phyloP scores from a whole-genome alignment of 1,140 invertebrate genomes.

The Macrosteles quadrilineatus region DNA sequence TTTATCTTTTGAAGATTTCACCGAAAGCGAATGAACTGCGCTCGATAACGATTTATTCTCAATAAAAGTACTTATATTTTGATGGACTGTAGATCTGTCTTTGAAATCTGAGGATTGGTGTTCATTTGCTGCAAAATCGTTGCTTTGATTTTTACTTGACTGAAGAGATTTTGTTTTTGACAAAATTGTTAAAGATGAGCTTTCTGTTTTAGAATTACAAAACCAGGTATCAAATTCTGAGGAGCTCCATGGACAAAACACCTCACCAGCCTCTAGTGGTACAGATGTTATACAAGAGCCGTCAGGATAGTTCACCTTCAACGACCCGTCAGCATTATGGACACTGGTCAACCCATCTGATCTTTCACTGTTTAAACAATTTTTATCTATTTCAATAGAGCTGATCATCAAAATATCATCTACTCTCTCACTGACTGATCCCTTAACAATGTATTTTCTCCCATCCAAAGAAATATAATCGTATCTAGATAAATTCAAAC shows the following conservation, averaged over 20 bases:
- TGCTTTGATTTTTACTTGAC: too few species aligned
- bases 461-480: neutral
- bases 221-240: neutral
- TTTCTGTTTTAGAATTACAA: neutral
- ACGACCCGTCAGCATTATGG: neutral
- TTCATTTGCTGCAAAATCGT: too few species aligned
- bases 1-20: neutral
- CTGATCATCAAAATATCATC: neutral
- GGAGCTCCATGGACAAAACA: neutral
- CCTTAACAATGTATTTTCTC: neutral
- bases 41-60: neutral
- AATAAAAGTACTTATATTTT: neutral
- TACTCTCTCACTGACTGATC: neutral
- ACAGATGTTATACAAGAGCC: neutral
- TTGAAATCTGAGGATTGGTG: too few species aligned
- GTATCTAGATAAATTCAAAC: neutral
- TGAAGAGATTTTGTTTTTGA: too few species aligned
- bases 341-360: neutral
- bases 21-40: neutral
- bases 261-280: neutral
- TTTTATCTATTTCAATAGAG: neutral
- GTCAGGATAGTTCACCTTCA: neutral
- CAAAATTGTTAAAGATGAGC: too few species aligned
- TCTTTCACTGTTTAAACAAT: neutral
- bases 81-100: too few species aligned